Percentiles rank a stretch among this genome's conserved stretches.
Evolutionary conservation across 2,797 vertebrate species (phyloP).

Genomic region (Toxotes lorentzi): DNA sequence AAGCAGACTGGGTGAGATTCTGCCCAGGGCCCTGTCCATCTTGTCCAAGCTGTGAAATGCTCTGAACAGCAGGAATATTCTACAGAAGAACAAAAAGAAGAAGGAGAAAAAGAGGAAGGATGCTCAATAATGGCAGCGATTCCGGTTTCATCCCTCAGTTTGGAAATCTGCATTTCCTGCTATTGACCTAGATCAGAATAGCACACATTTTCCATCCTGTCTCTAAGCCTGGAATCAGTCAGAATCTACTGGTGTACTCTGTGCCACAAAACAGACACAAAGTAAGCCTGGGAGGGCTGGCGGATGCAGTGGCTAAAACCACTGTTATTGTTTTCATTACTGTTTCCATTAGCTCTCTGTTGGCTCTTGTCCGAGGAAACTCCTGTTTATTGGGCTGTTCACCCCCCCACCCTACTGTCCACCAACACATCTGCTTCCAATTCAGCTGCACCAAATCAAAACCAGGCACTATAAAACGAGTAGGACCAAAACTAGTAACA

Average conservation of each 20-base stretch:
- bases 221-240: constrained; percentile 40
- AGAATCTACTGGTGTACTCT: constrained; percentile 32
- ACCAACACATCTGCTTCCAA: constrained; percentile 55
- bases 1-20: constrained; percentile 69
- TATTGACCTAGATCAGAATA: constrained; percentile 64
- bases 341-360: constrained; percentile 47
- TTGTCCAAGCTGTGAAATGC: constrained; percentile 82
- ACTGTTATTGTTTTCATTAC: constrained; percentile 61
- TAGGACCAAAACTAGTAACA: constrained; percentile 5
- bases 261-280: constrained; percentile 22
- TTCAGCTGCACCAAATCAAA: constrained; percentile 45
- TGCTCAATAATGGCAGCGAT: constrained; percentile 43
- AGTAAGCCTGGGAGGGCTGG: constrained; percentile 24
- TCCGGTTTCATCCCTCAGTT: constrained; percentile 51
- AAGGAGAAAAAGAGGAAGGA: constrained; percentile 19
- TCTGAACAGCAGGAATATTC: constrained; percentile 77
- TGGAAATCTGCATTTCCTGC: constrained; percentile 67
- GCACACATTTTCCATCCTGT: constrained; percentile 63
- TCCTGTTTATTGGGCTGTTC: constrained; percentile 47
- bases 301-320: constrained; percentile 42
- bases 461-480: constrained; percentile 17
- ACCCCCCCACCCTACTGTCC: constrained; percentile 29
- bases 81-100: constrained; percentile 42
- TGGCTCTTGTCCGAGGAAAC: constrained; percentile 57
- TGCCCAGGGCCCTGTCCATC: constrained; percentile 80